A percentile compares a stretch with the other conserved stretches of the same genome.
Evolutionary conservation across 2,797 vertebrate species (phyloP).

Genomic region (Kryptopterus vitreolus): DNA sequence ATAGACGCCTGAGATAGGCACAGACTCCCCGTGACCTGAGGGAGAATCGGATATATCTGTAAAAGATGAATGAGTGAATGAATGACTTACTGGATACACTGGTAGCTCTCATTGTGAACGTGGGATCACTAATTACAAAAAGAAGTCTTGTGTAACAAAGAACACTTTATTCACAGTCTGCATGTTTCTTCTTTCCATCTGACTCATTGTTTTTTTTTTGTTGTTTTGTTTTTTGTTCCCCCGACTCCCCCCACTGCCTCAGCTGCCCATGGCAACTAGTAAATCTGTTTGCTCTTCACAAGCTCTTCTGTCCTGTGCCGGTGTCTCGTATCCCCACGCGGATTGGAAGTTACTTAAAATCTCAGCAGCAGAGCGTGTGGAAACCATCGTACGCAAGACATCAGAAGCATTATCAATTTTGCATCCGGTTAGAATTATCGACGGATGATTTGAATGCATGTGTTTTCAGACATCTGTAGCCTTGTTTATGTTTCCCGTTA

Average conservation of each 20-base stretch:
- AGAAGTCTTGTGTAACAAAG: no score
- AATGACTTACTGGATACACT: no score
- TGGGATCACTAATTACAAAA: no score
- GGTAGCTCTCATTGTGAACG: no score
- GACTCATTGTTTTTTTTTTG: conserved; percentile 18
- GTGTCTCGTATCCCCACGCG: not conserved
- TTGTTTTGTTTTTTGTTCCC: no score
- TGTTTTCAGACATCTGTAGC: not conserved
- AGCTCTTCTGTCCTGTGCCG: not conserved
- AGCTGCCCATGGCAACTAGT: not conserved
- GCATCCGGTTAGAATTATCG: conserved; percentile 1
- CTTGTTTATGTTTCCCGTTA: not conserved
- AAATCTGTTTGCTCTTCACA: not conserved
- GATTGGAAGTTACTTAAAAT: not conserved
- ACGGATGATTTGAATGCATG: not conserved
- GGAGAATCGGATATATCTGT: no score
- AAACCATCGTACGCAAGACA: not conserved
- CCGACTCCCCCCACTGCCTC: not conserved
- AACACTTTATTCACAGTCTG: not conserved
- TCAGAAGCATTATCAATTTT: not conserved
- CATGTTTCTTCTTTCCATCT: not conserved
- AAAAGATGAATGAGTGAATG: no score
- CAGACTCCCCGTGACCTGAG: no score
- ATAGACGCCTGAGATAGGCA: no score
- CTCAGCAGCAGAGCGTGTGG: not conserved